These are phyloP conservation scores for Caenorhabditis drosophilae DNA, from an alignment of 2,888 invertebrate species.

Conservation along the genomic window DNA sequence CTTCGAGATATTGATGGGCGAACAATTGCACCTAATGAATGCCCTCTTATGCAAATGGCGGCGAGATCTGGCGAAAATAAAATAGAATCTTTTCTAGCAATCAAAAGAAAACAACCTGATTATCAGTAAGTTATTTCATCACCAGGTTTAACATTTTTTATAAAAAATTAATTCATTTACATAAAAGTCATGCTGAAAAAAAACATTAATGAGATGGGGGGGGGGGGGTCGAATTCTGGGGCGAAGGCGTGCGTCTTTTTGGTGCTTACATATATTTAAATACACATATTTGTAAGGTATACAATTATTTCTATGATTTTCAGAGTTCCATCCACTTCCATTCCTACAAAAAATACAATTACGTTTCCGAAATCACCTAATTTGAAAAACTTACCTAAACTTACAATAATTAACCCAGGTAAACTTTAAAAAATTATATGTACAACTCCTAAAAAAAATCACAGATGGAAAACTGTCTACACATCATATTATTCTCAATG, in stretches of 20 bases:
- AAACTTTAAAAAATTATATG: neutral
- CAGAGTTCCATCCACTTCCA: constrained; percentile 38
- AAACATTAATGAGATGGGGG: too few species aligned
- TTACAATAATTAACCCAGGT: constrained; percentile 24
- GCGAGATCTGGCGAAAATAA: constrained; percentile 74
- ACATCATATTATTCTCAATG: constrained; percentile 26
- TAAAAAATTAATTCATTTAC: neutral
- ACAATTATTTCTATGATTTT: neutral
- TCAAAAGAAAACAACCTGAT: constrained; percentile 25
- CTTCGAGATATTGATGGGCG: constrained; percentile 75
- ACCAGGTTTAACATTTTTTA: neutral
- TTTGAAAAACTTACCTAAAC: constrained; percentile 8
- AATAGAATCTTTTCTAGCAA: constrained; percentile 34
- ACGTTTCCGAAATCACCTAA: constrained; percentile 25
- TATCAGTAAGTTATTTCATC: constrained; percentile 32
- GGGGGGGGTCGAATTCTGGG: too few species aligned
- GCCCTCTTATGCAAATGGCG: constrained; percentile 75
- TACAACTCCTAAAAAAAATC: constrained; percentile 1
- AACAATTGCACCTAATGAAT: constrained; percentile 94
- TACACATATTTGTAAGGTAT: too few species aligned
- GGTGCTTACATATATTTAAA: too few species aligned
- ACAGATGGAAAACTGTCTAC: constrained; percentile 21
- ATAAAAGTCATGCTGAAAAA: neutral
- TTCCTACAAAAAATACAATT: constrained; percentile 14
- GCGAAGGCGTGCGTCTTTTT: too few species aligned